These are phyloP conservation scores for Oophaga sylvatica DNA, from an alignment of 2,797 vertebrate species.

Conservation along the genomic window DNA sequence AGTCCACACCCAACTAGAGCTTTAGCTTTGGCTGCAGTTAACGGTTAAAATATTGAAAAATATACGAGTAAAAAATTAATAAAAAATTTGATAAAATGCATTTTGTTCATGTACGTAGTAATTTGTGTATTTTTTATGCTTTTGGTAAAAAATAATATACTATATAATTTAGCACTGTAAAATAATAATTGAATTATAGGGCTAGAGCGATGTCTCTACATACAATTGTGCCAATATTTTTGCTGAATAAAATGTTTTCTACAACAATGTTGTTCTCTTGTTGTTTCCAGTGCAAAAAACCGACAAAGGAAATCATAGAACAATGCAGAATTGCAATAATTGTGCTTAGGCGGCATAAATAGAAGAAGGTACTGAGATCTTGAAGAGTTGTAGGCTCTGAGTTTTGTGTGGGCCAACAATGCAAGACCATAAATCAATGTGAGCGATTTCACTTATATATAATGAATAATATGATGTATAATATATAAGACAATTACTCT, in stretches of 20 bases:
- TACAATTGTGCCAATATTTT: constrained; percentile 12
- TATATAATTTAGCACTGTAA: neutral
- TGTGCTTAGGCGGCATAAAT: constrained; percentile 52
- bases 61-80: neutral
- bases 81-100: neutral
- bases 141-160: neutral
- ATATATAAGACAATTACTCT: constrained; percentile 61
- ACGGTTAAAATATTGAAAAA: neutral
- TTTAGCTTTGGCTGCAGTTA: neutral
- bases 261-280: constrained; percentile 2
- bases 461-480: constrained; percentile 62
- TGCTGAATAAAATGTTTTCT: constrained; percentile 43
- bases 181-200: neutral
- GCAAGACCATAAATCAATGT: constrained; percentile 57
- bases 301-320: constrained; percentile 50
- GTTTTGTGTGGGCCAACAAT: constrained; percentile 46
- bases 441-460: constrained; percentile 60
- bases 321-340: constrained; percentile 61
- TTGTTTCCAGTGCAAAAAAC: constrained; percentile 10
- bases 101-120: neutral
- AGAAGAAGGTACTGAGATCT: constrained; percentile 45
- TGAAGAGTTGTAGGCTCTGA: constrained; percentile 40
- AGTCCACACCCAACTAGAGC: no score
- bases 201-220: neutral
- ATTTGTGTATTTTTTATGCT: neutral